Base-by-base conservation (phyloP, 2,113 vertebrate genomes). In the Dicaeum eximium region DNA sequence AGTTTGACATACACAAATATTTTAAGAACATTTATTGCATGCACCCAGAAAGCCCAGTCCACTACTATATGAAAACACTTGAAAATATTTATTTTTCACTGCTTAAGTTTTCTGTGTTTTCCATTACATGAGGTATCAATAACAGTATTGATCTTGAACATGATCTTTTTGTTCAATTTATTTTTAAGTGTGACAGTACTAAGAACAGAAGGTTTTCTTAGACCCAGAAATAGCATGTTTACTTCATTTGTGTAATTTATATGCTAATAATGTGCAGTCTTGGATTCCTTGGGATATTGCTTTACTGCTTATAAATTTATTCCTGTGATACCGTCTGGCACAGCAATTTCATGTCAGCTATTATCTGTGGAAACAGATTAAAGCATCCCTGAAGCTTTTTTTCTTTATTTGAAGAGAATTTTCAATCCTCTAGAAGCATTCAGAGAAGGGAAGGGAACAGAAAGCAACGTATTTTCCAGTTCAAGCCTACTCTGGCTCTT, bases 161-260 rank as follows among this genome's bases (percentile, higher is more conserved):
- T 38, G 6, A 64, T 74, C 1, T 13, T 54, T 40, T 83, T 70
- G 8, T 67, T 72, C 58, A n/a, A 61, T 23, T 10, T 64, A 60
- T 42, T 92, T 74, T 92, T 79, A 45, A 80, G 74, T 42, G 31
- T 72, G 65, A 45, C 13, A 69, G 7, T 79, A 50, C 13, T 38
- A 37, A 92, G 65, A 87, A 60, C 22, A 53, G n/a, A 83, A 88
- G 23, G 23, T 4, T 85, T 88, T 61, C 37, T 31, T 50, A 65
- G 48, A 54, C 19, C 11, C 42, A 57, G 42, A 84, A 92, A 60
- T 45, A 42, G 12, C 38, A 35, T 42, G 18, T 70, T 88, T 94
- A 54, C 48, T 89, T 88, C 48, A 79, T 92, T 89, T 92, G 10
- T 53, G 33, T 53, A 92, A 40, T 89, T 94, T 95, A 72, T 92